Conservation (phyloP, 2,797 vertebrate species). For the Lophotriccus pileatus region DNA sequence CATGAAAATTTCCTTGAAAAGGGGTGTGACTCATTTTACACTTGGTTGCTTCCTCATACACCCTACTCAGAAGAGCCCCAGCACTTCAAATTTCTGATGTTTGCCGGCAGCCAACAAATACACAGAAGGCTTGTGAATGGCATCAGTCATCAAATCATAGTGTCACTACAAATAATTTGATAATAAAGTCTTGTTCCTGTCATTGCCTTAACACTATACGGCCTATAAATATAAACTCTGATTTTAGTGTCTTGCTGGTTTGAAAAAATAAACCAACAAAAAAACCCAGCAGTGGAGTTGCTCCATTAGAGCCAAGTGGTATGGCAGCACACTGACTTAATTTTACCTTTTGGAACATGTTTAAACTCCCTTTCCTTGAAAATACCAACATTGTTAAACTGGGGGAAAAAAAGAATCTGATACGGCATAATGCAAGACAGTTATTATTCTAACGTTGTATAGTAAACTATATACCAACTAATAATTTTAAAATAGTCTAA, state of each 20-base stretch:
- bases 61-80: neutral
- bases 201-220: neutral
- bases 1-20: neutral
- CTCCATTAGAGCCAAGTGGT: neutral
- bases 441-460: neutral
- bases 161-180: neutral
- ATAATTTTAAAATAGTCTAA: neutral
- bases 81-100: neutral
- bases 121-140: neutral
- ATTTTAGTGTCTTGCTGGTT: neutral
- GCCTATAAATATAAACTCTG: neutral
- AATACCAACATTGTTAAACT: neutral
- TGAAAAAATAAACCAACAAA: neutral
- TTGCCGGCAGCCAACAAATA: neutral
- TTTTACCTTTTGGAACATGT: neutral
- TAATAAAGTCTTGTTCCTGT: neutral
- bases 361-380: neutral
- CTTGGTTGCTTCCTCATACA: neutral
- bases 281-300: neutral
- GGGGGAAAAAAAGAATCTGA: fast-evolving
- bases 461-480: neutral
- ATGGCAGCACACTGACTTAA: neutral
- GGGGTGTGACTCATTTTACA: neutral
- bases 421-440: neutral
- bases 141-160: neutral